phyloP scores from a whole-genome alignment of 2,797 vertebrate species.

The Heliangelus exortis region DNA sequence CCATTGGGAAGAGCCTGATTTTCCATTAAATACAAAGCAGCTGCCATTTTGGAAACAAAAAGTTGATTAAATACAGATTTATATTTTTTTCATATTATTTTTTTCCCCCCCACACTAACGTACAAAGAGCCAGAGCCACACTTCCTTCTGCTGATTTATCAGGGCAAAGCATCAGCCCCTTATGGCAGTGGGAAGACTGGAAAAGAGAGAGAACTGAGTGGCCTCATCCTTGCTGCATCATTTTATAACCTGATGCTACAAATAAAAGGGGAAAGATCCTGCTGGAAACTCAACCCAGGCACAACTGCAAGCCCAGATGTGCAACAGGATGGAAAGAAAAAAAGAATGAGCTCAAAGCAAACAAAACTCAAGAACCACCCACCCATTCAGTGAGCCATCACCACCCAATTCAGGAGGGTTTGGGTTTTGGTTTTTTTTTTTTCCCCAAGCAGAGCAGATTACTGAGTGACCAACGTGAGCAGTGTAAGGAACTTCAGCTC shows the following conservation, averaged over 20 bases:
- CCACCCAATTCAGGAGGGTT: accelerated
- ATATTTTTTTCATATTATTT: background rate
- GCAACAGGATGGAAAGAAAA: background rate
- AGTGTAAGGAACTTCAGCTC: accelerated
- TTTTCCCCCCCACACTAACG: background rate
- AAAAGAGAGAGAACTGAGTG: background rate
- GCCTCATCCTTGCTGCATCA: background rate
- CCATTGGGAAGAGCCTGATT: slow-evolving; percentile 67
- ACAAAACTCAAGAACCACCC: background rate
- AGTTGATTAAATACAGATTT: slow-evolving; percentile 56
- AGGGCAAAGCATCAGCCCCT: slow-evolving; percentile 19
- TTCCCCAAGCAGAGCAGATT: background rate
- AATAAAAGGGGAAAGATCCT: background rate
- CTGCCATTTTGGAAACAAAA: slow-evolving; percentile 72
- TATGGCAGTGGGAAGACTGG: background rate
- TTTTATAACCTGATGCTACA: background rate
- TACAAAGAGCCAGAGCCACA: background rate
- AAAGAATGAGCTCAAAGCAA: background rate
- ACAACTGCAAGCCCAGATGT: slow-evolving; percentile 19
- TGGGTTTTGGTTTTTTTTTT: too few species aligned
- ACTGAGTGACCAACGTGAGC: accelerated
- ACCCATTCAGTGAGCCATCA: background rate
- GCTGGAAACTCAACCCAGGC: background rate
- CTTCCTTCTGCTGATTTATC: slow-evolving; percentile 38
- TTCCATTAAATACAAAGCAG: slow-evolving; percentile 74